Percentiles rank a stretch among this genome's conserved stretches.
These are phyloP conservation scores for Myripristis jacobus DNA, from an alignment of 2,797 vertebrate genomes.

Conservation along the genomic window DNA sequence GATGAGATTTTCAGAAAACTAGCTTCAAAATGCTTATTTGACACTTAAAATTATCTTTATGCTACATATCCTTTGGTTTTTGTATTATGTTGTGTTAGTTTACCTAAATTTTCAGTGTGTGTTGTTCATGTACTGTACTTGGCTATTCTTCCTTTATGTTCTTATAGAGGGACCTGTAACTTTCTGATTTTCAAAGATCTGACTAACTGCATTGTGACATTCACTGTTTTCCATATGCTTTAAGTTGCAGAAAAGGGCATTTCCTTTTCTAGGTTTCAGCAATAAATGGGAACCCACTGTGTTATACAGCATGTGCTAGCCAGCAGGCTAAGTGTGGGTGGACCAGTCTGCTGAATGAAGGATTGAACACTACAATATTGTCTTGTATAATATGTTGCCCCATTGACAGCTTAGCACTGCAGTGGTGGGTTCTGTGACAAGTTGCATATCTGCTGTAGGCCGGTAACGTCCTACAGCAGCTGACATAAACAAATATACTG, in stretches of 20 bases:
- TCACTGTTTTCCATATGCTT: background rate
- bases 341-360: background rate
- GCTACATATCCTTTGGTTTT: background rate
- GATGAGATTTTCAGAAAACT: background rate
- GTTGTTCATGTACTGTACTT: too few species aligned
- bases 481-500: conserved; percentile 2
- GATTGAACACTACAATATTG: conserved; percentile 3
- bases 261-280: background rate
- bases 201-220: background rate
- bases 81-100: too few species aligned
- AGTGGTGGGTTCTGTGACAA: background rate
- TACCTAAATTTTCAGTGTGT: too few species aligned
- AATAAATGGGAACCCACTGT: background rate
- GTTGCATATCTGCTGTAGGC: background rate
- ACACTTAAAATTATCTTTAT: background rate
- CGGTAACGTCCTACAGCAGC: background rate
- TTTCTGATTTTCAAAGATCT: background rate
- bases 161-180: background rate
- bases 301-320: background rate
- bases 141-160: too few species aligned
- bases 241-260: background rate
- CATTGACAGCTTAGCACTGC: conserved; percentile 2
- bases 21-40: background rate
- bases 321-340: background rate
- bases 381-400: conserved; percentile 1